Percentiles rank a stretch among this genome's conserved stretches.
These are phyloP conservation scores for Limnothrissa miodon DNA, from an alignment of 2,113 vertebrate species.

Conservation along the genomic window DNA sequence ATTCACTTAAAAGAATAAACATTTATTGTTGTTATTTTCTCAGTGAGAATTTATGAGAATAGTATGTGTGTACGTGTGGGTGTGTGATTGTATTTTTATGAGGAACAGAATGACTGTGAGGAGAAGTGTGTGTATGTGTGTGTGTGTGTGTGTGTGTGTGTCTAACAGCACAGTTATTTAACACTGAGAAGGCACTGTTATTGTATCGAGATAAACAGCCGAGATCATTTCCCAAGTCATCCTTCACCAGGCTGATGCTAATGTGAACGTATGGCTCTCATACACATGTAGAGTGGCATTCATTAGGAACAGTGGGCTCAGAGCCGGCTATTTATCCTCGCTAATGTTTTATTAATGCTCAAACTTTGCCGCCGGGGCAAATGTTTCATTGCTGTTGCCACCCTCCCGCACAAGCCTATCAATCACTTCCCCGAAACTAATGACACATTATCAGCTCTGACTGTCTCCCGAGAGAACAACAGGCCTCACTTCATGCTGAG, in stretches of 20 bases:
- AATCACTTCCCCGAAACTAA: conserved; percentile 61
- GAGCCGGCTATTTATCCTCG: conserved; percentile 53
- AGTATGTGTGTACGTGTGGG: too few relatives aligned
- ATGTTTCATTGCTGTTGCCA: conserved; percentile 56
- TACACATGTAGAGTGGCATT: conserved; percentile 32
- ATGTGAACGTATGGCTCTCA: conserved; percentile 43
- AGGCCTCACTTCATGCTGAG: neutral
- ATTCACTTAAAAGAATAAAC: neutral
- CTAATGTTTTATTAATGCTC: conserved; percentile 73
- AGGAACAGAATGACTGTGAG: too few relatives aligned
- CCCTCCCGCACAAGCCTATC: conserved; percentile 57
- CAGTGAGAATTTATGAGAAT: too few relatives aligned
- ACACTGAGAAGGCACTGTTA: neutral
- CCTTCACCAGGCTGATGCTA: conserved; percentile 5
- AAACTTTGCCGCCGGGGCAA: conserved; percentile 56
- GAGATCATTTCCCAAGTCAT: neutral
- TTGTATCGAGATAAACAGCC: neutral
- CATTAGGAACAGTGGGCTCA: conserved; percentile 50
- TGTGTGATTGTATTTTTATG: too few relatives aligned
- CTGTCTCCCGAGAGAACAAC: conserved; percentile 18
- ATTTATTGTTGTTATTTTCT: neutral
- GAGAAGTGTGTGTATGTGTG: too few relatives aligned
- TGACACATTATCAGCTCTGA: conserved; percentile 52
- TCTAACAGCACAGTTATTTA: neutral
- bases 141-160: too few relatives aligned